Conservation (phyloP, 2,113 vertebrate species). For the Chamaea fasciata region DNA sequence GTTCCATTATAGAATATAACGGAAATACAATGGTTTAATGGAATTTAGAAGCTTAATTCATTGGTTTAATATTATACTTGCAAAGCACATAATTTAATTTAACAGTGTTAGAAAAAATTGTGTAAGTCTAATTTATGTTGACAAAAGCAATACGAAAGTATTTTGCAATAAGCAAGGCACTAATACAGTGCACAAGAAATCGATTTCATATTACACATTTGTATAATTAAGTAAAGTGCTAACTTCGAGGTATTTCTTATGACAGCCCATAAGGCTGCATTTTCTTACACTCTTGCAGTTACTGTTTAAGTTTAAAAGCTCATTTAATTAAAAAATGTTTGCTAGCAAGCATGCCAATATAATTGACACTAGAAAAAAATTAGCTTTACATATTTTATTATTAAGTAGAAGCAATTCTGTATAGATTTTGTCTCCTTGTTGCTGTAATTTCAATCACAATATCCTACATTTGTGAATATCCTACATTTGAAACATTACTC, state of each 20-base stretch:
- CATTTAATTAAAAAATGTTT: slow-evolving; percentile 36
- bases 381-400: background rate
- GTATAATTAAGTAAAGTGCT: slow-evolving; percentile 34
- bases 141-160: slow-evolving; percentile 33
- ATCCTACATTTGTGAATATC: background rate
- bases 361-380: background rate
- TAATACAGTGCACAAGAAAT: slow-evolving; percentile 11
- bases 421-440: background rate
- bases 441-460: background rate
- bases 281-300: background rate
- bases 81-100: slow-evolving; percentile 41
- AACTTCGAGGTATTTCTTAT: background rate
- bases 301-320: slow-evolving; percentile 33
- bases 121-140: slow-evolving; percentile 45
- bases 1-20: background rate
- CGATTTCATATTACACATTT: slow-evolving; percentile 23
- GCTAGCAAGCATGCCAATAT: background rate
- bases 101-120: background rate
- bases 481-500: background rate
- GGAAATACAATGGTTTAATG: background rate
- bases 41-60: background rate
- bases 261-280: background rate
- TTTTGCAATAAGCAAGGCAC: slow-evolving; percentile 15
- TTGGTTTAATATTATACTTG: background rate
- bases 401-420: background rate